These are phyloP conservation scores for Sinelater perroti DNA, from an alignment of 2,888 invertebrate genomes.

Conservation along the genomic window DNA sequence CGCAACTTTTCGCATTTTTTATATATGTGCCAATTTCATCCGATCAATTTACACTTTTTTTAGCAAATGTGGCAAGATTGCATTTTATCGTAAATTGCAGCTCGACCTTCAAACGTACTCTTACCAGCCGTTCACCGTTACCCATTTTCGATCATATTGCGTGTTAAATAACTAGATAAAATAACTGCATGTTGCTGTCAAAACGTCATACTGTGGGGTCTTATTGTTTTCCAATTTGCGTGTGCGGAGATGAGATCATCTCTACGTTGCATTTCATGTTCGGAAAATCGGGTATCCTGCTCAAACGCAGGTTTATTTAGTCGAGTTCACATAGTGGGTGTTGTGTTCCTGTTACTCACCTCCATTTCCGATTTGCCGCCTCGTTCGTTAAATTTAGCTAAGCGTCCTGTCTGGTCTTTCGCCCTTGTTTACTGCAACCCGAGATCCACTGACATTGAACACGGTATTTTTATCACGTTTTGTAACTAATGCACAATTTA, in stretches of 20 bases:
- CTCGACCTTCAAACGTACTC: too few relatives aligned
- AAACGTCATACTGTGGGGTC: too few relatives aligned
- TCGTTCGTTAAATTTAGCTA: not conserved
- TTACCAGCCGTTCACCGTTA: too few relatives aligned
- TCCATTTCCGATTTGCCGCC: not conserved
- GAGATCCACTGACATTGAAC: constrained; percentile 9
- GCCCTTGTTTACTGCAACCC: constrained; percentile 5
- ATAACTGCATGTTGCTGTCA: too few relatives aligned
- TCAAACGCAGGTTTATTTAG: constrained; percentile 39
- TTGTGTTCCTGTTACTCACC: constrained; percentile 1
- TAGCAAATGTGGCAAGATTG: too few relatives aligned
- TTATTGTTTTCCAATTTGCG: too few relatives aligned
- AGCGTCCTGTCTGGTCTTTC: not conserved
- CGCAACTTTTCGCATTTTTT: not conserved
- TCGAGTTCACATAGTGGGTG: constrained; percentile 4
- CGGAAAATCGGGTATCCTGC: constrained; percentile 56
- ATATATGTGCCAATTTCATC: not conserved
- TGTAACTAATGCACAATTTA: constrained; percentile 57
- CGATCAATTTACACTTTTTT: not conserved
- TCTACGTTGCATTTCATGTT: constrained; percentile 44
- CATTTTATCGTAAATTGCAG: too few relatives aligned
- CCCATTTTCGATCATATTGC: too few relatives aligned
- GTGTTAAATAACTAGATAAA: too few relatives aligned
- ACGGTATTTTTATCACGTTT: constrained; percentile 21
- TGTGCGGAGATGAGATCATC: too few relatives aligned